Evolutionary conservation across 53 echinoderm and acorn worm genomes (phyloP).

Genomic region (Hippasteria phrygiana): DNA sequence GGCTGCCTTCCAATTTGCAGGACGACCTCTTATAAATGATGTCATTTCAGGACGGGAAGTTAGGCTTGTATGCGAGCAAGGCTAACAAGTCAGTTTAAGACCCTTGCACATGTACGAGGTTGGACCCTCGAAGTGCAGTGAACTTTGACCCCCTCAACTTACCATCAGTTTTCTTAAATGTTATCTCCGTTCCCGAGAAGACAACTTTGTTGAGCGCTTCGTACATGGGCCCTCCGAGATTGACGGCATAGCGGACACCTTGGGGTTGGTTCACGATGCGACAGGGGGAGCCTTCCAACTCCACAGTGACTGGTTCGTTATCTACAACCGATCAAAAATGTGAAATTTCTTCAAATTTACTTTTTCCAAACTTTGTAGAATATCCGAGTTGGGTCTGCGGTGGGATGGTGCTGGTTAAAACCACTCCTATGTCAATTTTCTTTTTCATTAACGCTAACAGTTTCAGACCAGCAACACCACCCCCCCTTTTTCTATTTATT

Average conservation of each 20-base stretch:
- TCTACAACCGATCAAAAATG: constrained; percentile 40
- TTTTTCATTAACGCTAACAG: no score
- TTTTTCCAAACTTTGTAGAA: neutral
- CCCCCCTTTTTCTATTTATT: no score
- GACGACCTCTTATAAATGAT: no score
- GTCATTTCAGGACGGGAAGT: no score
- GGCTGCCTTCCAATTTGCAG: no score
- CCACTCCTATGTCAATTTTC: no score
- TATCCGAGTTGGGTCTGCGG: no score
- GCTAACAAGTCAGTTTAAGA: no score
- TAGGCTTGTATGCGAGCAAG: no score
- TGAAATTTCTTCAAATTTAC: neutral
- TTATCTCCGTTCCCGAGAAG: constrained; percentile 61
- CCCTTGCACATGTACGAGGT: no score
- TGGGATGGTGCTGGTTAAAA: no score
- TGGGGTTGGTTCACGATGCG: constrained; percentile 71
- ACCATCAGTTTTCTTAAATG: constrained; percentile 47
- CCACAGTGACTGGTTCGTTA: constrained; percentile 70
- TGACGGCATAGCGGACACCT: constrained; percentile 82
- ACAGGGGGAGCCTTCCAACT: constrained; percentile 80
- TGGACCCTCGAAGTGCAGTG: neutral
- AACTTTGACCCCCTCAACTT: neutral
- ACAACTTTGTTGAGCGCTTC: constrained; percentile 76
- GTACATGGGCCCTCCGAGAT: constrained; percentile 80
- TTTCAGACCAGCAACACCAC: no score